phyloP scores from a whole-genome alignment of 2,113 vertebrate species.

The Pteruthius melanotis region DNA sequence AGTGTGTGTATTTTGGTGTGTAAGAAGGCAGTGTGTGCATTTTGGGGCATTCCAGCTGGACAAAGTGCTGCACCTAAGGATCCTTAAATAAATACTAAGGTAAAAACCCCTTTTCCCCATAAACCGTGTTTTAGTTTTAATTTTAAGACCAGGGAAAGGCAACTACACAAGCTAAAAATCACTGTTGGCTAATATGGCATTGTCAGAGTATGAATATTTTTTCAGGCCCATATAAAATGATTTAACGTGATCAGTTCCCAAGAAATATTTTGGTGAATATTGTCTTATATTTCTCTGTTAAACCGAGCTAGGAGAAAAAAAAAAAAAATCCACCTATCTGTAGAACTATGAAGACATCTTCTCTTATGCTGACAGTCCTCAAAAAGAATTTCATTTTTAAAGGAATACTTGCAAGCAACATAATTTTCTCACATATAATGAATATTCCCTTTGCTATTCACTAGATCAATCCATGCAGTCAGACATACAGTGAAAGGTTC shows the following conservation, averaged over 20 bases:
- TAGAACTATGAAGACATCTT: conserved; percentile 1
- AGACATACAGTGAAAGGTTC: background rate
- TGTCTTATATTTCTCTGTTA: background rate
- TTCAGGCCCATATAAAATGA: background rate
- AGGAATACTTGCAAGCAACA: background rate
- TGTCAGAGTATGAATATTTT: background rate
- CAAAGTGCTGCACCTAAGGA: too few relatives aligned
- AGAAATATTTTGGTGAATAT: background rate
- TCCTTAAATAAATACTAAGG: too few relatives aligned
- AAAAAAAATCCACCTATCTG: background rate
- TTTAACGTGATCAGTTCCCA: background rate
- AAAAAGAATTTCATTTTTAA: conserved; percentile 7
- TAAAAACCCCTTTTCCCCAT: too few relatives aligned
- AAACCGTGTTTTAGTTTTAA: too few relatives aligned
- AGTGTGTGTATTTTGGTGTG: too few relatives aligned
- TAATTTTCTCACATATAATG: conserved; percentile 6
- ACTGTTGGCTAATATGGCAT: background rate
- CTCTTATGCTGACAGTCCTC: background rate
- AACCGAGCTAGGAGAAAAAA: background rate
- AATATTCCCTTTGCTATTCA: conserved; percentile 36
- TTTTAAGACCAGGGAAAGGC: too few relatives aligned
- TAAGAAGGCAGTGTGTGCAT: too few relatives aligned
- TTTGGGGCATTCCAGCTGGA: too few relatives aligned
- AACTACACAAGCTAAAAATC: background rate
- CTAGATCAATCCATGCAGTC: conserved; percentile 22